Percentiles rank a stretch among this genome's conserved stretches.
Conservation (phyloP, 1,140 invertebrate species). For the Artemia franciscana region DNA sequence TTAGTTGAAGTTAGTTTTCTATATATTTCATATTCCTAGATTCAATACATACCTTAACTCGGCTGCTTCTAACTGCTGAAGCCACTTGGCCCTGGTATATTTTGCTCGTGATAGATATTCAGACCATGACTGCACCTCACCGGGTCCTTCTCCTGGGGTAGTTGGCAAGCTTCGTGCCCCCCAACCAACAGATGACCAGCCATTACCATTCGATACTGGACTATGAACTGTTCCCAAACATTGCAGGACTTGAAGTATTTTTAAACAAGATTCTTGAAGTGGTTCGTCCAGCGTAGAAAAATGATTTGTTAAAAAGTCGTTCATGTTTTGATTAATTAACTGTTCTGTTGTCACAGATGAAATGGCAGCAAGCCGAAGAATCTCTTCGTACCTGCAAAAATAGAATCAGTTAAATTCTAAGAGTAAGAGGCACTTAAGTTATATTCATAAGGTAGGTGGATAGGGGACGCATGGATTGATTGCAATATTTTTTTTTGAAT, state of each 20-base stretch:
- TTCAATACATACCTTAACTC: background rate
- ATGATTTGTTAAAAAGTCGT: background rate
- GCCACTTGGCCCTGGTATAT: background rate
- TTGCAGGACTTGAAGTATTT: background rate
- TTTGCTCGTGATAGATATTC: background rate
- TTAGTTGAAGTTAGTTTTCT: no score
- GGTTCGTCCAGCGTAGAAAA: background rate
- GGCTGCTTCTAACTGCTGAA: background rate
- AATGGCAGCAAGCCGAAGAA: background rate
- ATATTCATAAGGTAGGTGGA: no score
- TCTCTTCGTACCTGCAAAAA: background rate
- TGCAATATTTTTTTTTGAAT: no score
- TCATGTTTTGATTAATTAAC: background rate
- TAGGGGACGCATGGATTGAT: no score
- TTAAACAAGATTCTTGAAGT: background rate
- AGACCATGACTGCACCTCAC: background rate
- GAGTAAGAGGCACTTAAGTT: no score
- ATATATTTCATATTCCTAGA: no score
- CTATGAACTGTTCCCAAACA: background rate
- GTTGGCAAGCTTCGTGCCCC: background rate
- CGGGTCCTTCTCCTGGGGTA: background rate
- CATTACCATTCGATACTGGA: background rate
- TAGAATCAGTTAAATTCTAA: no score
- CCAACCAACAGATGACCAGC: background rate
- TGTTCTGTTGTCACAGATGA: background rate